phyloP scores from a whole-genome alignment of 2,113 vertebrate genomes.

The Urocynchramus pylzowi region DNA sequence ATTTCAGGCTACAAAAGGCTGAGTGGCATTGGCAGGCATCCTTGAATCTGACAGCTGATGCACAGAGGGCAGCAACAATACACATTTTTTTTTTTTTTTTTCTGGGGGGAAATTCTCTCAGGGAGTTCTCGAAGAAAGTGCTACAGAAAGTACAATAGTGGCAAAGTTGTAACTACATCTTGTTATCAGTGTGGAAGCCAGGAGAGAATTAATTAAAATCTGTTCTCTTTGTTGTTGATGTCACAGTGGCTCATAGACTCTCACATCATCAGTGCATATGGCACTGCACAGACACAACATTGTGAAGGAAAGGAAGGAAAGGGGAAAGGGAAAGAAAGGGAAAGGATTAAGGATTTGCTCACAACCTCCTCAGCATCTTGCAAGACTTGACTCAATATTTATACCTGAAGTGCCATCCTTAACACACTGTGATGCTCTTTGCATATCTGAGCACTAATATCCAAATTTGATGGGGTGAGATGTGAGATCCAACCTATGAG shows the following conservation, averaged over 20 bases:
- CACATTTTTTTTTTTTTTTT: not conserved
- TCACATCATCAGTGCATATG: fast-evolving
- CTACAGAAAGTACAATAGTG: not conserved
- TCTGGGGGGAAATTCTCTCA: not conserved
- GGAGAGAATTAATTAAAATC: not conserved
- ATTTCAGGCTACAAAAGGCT: slow-evolving; percentile 49
- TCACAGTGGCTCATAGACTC: not conserved
- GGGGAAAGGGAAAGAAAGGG: not conserved
- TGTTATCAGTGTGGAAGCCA: not conserved
- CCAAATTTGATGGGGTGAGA: not conserved
- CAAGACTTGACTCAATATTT: not conserved
- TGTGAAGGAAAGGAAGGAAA: not conserved
- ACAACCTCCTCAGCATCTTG: not conserved
- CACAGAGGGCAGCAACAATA: not conserved
- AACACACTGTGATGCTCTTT: not conserved
- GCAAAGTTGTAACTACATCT: not conserved
- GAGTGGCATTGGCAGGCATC: not conserved
- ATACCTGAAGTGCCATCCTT: not conserved
- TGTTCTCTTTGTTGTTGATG: not conserved
- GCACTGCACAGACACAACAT: not conserved
- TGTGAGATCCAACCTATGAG: fast-evolving
- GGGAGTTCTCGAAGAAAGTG: not conserved
- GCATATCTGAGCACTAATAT: not conserved
- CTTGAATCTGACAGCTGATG: slow-evolving; percentile 31
- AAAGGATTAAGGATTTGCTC: not conserved